Base-by-base conservation (phyloP, 2,888 invertebrate genomes). In the Malacosoma neustria region DNA sequence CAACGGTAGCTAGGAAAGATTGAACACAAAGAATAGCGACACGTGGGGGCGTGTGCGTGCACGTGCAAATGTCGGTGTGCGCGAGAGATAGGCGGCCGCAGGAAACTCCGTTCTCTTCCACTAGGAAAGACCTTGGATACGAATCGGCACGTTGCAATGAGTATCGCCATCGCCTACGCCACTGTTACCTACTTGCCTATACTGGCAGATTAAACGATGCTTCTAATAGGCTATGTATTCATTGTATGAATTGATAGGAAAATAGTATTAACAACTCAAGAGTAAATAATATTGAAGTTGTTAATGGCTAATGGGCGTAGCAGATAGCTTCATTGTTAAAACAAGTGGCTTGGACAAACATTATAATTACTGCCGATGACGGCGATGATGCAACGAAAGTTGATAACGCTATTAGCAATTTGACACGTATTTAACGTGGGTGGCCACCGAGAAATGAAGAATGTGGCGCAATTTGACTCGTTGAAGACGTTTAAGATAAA, bases 21-120 rank as follows among this genome's bases (percentile, higher is more conserved):
- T 72, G 61, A 75, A 69, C 72, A 81, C 80, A 80, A 80, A 81
- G 82, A 79, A 73, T 68, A 67, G 62, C 64, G 64, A 74, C 79
- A 77, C 77, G 79, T 74, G 77, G 70, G 71, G 70, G 72, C 66
- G 79, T 72, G 77, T 76, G 80, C 72, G 81, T 77, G 72, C 72
- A 68, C 76, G 74, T 72, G 79, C 67, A 60, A 59, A 52, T 72
- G 77, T 73, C 61, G 61, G 74, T 74, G 81, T 79, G 81, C 70
- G 69, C 73, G 67, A 74, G 80, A 81, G 82, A 84, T 79, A 82
- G 82, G 81, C 76, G 76, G 77, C 63, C 84, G 82, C 86, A 86
- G 86, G 86, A 87, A 86, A 85, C 85, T 75, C 85, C 86, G 82
- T 85, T 87, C 86, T 87, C 86, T 86, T 87, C 84, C 85, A 86